These are phyloP conservation scores for Rana temporaria DNA, from an alignment of 2,113 vertebrate species.

Conservation along the genomic window DNA sequence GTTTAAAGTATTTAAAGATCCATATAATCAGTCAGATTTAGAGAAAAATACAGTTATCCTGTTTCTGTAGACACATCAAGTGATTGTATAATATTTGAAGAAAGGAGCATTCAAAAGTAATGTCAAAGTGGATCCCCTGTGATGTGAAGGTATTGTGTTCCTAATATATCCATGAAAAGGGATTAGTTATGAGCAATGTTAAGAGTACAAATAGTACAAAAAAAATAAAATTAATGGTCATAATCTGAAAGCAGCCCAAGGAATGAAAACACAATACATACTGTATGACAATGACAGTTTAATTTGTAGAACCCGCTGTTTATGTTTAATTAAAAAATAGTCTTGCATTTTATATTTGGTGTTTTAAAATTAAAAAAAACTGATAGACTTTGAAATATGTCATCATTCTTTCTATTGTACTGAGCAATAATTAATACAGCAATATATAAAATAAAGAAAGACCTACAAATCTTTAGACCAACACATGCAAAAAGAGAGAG, in stretches of 20 bases:
- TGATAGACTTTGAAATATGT: not conserved
- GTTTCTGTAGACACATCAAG: slow-evolving; percentile 46
- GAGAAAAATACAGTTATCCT: slow-evolving; percentile 50
- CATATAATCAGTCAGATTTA: slow-evolving; percentile 55
- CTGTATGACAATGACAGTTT: slow-evolving; percentile 13
- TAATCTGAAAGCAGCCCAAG: slow-evolving; percentile 28
- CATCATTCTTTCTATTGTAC: too few relatives aligned
- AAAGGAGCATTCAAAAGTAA: slow-evolving; percentile 38
- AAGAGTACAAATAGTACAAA: slow-evolving; percentile 34
- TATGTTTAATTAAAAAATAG: not conserved
- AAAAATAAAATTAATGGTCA: slow-evolving; percentile 11
- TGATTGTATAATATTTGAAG: slow-evolving; percentile 33
- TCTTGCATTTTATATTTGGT: not conserved
- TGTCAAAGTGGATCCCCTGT: slow-evolving; percentile 48
- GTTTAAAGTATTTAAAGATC: slow-evolving; percentile 53
- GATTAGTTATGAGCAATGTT: slow-evolving; percentile 43
- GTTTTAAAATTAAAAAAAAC: not conserved
- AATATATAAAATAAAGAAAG: too few relatives aligned
- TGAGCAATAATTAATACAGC: too few relatives aligned
- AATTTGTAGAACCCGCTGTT: slow-evolving; percentile 31
- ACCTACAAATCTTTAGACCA: too few relatives aligned
- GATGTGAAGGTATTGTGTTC: slow-evolving; percentile 27
- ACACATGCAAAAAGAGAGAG: too few relatives aligned
- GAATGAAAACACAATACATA: slow-evolving; percentile 10
- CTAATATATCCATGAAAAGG: slow-evolving; percentile 30